Base-by-base conservation (phyloP, 2,113 vertebrate genomes). In the Psittacula cyanocephala region DNA sequence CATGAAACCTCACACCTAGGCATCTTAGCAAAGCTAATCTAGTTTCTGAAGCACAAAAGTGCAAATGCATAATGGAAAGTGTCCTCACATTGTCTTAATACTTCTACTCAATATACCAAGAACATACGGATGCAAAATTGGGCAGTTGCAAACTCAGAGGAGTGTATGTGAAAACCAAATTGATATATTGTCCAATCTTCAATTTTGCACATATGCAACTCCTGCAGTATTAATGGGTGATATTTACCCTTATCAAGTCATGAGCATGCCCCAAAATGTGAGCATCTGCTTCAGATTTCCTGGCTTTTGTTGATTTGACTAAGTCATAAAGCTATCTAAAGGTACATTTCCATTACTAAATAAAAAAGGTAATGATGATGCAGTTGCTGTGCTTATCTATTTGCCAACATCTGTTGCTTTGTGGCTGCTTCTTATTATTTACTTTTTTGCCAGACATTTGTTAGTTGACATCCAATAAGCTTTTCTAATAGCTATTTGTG, bases 381-480 rank as follows among this genome's bases (percentile, higher is more conserved):
- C 39, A 88, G 47, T 37, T 70, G 57, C 78, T 82, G 18, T 71
- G 41, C 47, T 96, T 75, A 91, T 83, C 47, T 85, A 11, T 68
- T 70, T 4, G 1, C n/a, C n/a, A 85, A 22, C 28, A 87, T 59
- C 75, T 41, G 16, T 59, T 92, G 23, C 52, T 86, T 52, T 91
- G 35, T 80, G 41, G 29, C 44, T 92, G 41, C 24, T 37, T 87
- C 31, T 94, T 86, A 94, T 83, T 81, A 88, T 81, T 88, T 91
- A 89, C 46, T 91, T 92, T 92, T 93, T 86, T 92, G 18, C 44
- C 96, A 95, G 69, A 25, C 4, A 79, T 86, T 86, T 96, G 31
- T 86, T 94, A 77, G 41, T 65, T 95, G 72, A 80, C 13, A 95
- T 96, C 76, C 20, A 68, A 91, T 91, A 93, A 94, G 55, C 16